Evolutionary conservation across 2,888 invertebrate species (phyloP), one percentile per base, ranked within the genome.

Genomic region (Lissocephala sabroskyi): DNA sequence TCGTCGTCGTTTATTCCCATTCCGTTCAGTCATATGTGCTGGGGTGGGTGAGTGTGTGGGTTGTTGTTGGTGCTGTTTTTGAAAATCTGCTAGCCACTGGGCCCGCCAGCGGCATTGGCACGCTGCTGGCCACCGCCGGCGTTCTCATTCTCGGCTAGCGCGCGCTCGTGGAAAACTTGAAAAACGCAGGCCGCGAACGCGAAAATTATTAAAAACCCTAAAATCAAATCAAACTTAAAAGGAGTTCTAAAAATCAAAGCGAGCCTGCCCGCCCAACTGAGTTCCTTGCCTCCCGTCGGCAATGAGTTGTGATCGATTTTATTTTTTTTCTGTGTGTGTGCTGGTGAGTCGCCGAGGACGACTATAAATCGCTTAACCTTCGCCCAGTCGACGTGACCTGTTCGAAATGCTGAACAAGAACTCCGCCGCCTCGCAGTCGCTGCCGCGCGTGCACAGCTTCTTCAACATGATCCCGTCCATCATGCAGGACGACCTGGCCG

Each of bases 381-480:
- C n/a, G 41, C 19, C 11, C 29, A 26, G n/a, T n/a, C n/a, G n/a
- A n/a, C n/a, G 19, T 18, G 39, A 5, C 5, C 6, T 1, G 0
- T 1, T 17, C 39, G 65, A 45, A 49, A 81, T 79, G 79, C 48
- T 81, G 18, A 81, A 79, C 55, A 81, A 81, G 49, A 77, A 81
- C 26, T 76, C 79, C 41, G 66, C 65, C 17, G 64, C 74, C 40
- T 80, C 80, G 51, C 77, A 67, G 44, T 81, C 81, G 50, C 61
- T 80, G 71, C 82, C 81, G 54, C 79, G 81, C 17, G 70, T 81
- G 18, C 81, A 81, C 50, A 82, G 82, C 36, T 81, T 81, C 52
- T 81, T 81, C 62, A 82, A 80, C 49, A 81, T 81, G 80, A 79
- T 83, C 62, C 82, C 82, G 16, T 75, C 82, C 47, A 77, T 81